Base-by-base conservation (phyloP, 2,797 vertebrate genomes). In the Simalia tracyae region DNA sequence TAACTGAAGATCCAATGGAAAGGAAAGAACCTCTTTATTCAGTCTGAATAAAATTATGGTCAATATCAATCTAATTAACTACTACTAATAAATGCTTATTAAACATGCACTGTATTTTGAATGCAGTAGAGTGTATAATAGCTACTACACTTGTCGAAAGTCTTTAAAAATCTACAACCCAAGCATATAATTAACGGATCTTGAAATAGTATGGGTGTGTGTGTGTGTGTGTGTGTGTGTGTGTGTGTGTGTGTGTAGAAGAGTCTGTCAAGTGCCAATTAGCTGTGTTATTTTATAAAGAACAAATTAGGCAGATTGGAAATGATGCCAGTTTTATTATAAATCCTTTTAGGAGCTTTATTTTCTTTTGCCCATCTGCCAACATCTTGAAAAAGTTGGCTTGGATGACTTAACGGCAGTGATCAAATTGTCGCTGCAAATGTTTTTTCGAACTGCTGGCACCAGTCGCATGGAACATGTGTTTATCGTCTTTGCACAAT, bases 41-140 rank as follows among this genome's bases (percentile, higher is more conserved):
- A 90, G 2, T 86, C 46, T 76, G 42, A 89, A 14, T 50, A 54
- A 46, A 4, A 87, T 88, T 88, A 31, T 11, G 59, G 10, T 26
- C 31, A 87, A 89, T 92, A 89, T 92, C 81, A 72, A 60, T 66
- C 5, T 19, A 54, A 86, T 56, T 92, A 91, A 68, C 50, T 91
- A 91, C 22, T 8, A 63, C 2, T 76, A 64, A 93, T 68, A 90
- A 85, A 14, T 14, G 93, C 54, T 92, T 91, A 46, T 56, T 86
- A 92, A 85, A 57, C 0, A 9, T 50, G 9, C 92, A 36, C 31
- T 14, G 86, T 36, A 93, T 85, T 87, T 85, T 86, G 88, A 95
- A 93, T 85, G 92, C 8, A 95, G 85, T 31, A n/a, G 66, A 84
- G 91, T 17, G 63, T 36, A 5, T 94, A 93, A 92, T 59, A 90